phyloP scores from a whole-genome alignment of 2,113 vertebrate genomes.

The Tenrec ecaudatus region DNA sequence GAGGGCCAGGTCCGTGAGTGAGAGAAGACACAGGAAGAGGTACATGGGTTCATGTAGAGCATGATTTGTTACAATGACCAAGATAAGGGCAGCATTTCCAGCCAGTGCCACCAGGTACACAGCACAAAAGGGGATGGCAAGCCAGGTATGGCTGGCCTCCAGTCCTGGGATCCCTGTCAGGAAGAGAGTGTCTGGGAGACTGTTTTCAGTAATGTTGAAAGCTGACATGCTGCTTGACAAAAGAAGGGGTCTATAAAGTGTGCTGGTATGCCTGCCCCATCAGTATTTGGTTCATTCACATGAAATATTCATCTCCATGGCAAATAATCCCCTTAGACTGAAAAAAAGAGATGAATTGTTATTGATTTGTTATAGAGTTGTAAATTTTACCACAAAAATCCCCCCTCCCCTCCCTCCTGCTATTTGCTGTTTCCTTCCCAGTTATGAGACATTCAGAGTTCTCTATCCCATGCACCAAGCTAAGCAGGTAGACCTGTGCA shows the following conservation, averaged over 20 bases:
- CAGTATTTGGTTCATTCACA: background rate
- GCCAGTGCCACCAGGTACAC: constrained; percentile 68
- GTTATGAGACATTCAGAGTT: background rate
- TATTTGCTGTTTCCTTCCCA: background rate
- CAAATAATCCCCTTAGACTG: background rate
- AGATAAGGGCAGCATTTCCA: constrained; percentile 70
- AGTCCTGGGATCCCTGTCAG: constrained; percentile 72
- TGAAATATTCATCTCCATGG: background rate
- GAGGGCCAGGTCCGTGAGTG: constrained; percentile 75
- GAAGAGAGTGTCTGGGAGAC: constrained; percentile 53
- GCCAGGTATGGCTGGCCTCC: constrained; percentile 67
- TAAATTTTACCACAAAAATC: background rate
- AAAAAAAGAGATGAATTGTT: background rate
- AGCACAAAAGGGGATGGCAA: constrained; percentile 70
- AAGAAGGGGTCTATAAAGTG: background rate
- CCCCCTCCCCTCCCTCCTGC: no score
- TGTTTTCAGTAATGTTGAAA: constrained; percentile 53
- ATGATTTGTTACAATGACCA: constrained; percentile 45
- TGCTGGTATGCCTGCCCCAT: background rate
- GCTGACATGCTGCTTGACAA: background rate
- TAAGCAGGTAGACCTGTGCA: background rate
- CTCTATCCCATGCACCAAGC: background rate
- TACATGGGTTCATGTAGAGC: constrained; percentile 74
- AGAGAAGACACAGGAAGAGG: constrained; percentile 77
- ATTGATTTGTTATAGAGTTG: background rate